Evolutionary conservation across 2,888 invertebrate genomes (phyloP), one percentile per base, ranked within the genome.

Genomic region (Eucera pruinosa): DNA sequence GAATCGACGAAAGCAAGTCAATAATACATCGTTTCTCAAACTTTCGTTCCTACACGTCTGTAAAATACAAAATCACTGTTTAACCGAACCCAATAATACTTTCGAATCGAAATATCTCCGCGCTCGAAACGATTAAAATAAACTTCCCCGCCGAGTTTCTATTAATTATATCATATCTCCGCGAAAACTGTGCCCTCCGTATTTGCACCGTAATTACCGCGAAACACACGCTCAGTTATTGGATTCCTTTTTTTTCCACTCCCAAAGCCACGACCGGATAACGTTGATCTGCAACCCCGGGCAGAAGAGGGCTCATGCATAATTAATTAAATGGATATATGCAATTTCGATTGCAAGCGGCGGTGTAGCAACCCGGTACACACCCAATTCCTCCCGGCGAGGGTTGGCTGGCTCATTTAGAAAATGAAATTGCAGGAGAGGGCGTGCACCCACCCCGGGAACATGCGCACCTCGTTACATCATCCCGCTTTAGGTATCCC

Each of bases 251-350:
- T 72, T 76, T 72, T 57, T 20, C 30, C 11, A 23, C 2, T 33
- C 30, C 25, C 7, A 20, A 55, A 68, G 41, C 50, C 55, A 39
- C 64, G 20, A 39, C 45, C 39, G 76, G 83, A 85, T 82, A 80
- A 79, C 70, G 70, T 25, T 47, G 73, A 70, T 58, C 70, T 20
- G 62, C 82, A 71, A 57, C 61, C 71, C 71, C 54, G 80, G 75
- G 71, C 81, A 67, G 62, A 62, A 83, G 81, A 72, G 20, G 74
- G 66, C 88, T 87, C 87, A 85, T 89, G 86, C 88, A 90, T 90
- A 90, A 90, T 90, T 89, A 90, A 90, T 90, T 89, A 89, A 90
- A 90, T 83, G 88, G 86, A 85, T 86, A n/a, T n/a, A 86, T 86
- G 83, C 81, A 81, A 85, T 87, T 86, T 84, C 87, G 88, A 88